phyloP scores from a whole-genome alignment of 2,888 invertebrate species.

The Sepioteuthis lessoniana region DNA sequence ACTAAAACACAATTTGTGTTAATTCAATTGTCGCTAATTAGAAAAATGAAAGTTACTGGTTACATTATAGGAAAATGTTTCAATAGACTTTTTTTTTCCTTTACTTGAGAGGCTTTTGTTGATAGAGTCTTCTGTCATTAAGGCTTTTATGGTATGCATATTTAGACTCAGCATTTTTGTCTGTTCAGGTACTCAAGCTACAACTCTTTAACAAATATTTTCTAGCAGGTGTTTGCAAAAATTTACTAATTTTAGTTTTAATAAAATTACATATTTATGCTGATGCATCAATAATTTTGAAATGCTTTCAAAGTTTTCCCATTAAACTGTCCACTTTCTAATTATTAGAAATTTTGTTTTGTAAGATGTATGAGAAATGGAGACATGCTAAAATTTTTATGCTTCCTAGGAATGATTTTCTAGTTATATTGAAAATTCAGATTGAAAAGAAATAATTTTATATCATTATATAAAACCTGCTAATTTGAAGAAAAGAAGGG shows the following conservation, averaged over 20 bases:
- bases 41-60: background rate
- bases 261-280: background rate
- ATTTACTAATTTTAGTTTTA: background rate
- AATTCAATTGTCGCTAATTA: background rate
- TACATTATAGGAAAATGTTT: background rate
- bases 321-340: conserved; percentile 21
- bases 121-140: background rate
- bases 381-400: background rate
- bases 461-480: conserved; percentile 23
- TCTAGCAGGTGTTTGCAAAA: background rate
- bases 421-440: conserved; percentile 17
- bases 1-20: background rate
- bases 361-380: background rate
- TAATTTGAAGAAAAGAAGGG: background rate
- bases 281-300: conserved; percentile 12
- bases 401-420: background rate
- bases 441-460: conserved; percentile 4
- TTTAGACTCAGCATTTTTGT: conserved; percentile 18
- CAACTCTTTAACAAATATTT: background rate
- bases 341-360: conserved; percentile 21
- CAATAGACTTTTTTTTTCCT: no score
- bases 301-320: background rate
- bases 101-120: background rate
- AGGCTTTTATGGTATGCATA: background rate
- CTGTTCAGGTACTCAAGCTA: background rate